Conservation (phyloP, 23 tunicate genomes). For the Styela plicata region DNA sequence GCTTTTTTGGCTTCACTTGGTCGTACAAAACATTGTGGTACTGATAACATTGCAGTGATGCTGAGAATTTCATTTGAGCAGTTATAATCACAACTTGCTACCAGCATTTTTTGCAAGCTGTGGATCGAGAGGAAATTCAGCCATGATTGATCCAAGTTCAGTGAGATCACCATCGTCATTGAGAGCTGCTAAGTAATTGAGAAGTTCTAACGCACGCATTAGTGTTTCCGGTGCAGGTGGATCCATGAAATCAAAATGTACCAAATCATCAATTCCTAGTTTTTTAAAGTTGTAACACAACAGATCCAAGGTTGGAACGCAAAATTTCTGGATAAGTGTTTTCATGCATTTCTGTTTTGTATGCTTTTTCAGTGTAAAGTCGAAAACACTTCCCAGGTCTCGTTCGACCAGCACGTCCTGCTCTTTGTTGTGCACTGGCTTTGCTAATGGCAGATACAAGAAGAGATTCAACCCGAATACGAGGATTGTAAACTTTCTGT, state of each 20-base stretch:
- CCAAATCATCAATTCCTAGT: conserved; percentile 95
- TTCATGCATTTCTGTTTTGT: conserved; percentile 91
- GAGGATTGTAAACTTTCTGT: conserved; percentile 95
- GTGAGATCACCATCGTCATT: conserved; percentile 98
- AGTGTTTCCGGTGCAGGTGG: conserved; percentile 99
- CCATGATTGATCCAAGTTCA: conserved; percentile 97
- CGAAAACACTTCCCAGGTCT: conserved; percentile 97
- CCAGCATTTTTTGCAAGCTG: conserved; percentile 96
- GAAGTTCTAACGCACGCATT: conserved; percentile 89
- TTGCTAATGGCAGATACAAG: conserved; percentile 93
- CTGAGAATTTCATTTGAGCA: conserved; percentile 98
- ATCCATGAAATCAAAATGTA: conserved; percentile 96
- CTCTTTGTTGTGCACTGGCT: conserved; percentile 97
- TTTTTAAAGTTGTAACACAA: conserved; percentile 88
- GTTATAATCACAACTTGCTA: conserved; percentile 97
- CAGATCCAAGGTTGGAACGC: conserved; percentile 89
- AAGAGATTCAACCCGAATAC: conserved; percentile 94
- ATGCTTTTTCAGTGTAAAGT: conserved; percentile 92
- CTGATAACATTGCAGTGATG: conserved; percentile 94
- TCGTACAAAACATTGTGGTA: conserved; percentile 97
- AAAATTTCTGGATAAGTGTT: conserved; percentile 94
- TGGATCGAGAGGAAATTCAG: conserved; percentile 99
- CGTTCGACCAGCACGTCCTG: conserved; percentile 95
- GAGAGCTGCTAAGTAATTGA: conserved; percentile 93
- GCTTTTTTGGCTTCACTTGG: conserved; percentile 92